Evolutionary conservation across 2,113 vertebrate species (phyloP), one percentile per base, ranked within the genome.

Genomic region (Coptodon rendalli): DNA sequence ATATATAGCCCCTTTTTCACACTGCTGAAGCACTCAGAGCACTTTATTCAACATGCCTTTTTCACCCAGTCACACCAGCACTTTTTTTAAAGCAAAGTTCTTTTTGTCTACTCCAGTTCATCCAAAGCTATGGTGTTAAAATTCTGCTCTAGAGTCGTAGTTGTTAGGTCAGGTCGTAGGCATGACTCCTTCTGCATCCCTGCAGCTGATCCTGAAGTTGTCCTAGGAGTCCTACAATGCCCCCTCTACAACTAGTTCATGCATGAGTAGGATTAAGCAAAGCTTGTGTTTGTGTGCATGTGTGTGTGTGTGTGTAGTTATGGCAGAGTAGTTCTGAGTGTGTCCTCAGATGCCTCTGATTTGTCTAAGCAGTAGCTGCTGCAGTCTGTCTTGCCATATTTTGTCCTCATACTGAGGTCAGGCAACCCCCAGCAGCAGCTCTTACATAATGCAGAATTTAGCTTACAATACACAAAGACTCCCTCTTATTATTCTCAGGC

Each of bases 381-480:
- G 61, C 86, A 84, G 63, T 89, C 87, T 84, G 83, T 82, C 78
- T 85, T n/a, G 12, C 84, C 87, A 40, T 38, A 10, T 83, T 80
- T 17, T 7, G 84, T 81, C 90, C 91, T 89, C 85, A 68, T 5
- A 14, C 53, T 48, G 82, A 90, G 87, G 89, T 91, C 86, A 87
- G 38, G 43, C 79, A 40, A 24, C 71, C 71, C 68, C 71, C 82
- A 54, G 43, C 48, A 71, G 87, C 56, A 36, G 48, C 59, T 86
- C 82, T 92, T 92, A 76, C 57, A 73, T 92, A 85, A 93, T 38
- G 38, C 40, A 38, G 61, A 78, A 76, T 86, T 81, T 2, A 31
- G 56, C 50, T 45, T 68, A 76, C 63, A 82, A 16, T 78, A 9
- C 59, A 84, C n/a, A 80, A 27, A 78, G 12, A 14, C 78, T 76